A percentile compares a stretch with the other conserved stretches of the same genome.
phyloP scores from a whole-genome alignment of 2,113 vertebrate species.

The Acrocephalus kingi region DNA sequence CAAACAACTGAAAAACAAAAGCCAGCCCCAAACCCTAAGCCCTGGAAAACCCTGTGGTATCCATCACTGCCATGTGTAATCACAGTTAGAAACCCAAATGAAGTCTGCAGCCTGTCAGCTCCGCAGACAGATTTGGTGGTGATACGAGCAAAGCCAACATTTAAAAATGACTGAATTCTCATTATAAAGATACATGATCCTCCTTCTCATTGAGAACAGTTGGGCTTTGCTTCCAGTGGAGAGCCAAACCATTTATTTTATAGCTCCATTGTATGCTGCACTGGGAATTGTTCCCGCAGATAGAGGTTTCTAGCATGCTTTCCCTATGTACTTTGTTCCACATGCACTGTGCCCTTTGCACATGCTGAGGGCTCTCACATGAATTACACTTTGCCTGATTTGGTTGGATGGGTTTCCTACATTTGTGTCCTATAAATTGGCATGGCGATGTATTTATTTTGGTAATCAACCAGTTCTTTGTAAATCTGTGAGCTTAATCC shows the following conservation, averaged over 20 bases:
- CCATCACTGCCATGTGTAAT: constrained; percentile 70
- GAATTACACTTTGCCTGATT: constrained; percentile 59
- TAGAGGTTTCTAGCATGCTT: constrained; percentile 32
- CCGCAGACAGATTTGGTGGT: constrained; percentile 43
- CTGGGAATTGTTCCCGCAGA: constrained; percentile 48
- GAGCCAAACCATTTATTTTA: constrained; percentile 64
- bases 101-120: constrained; percentile 44
- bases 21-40: constrained; percentile 46
- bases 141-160: constrained; percentile 55
- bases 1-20: constrained; percentile 54
- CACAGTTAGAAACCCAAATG: constrained; percentile 53
- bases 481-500: constrained; percentile 54
- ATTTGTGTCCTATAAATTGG: constrained; percentile 57
- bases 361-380: constrained; percentile 50
- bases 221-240: constrained; percentile 62
- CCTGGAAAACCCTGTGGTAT: constrained; percentile 46
- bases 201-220: constrained; percentile 51
- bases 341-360: constrained; percentile 42
- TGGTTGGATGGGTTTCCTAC: constrained; percentile 59
- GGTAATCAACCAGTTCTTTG: constrained; percentile 65
- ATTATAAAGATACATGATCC: constrained; percentile 73
- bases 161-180: constrained; percentile 68
- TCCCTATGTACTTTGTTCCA: constrained; percentile 37
- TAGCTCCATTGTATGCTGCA: constrained; percentile 10
- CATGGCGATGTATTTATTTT: constrained; percentile 43